A percentile compares a stretch with the other conserved stretches of the same genome.
Evolutionary conservation across 92 coral and sea anemone species (phyloP).

Genomic region (Metridium senile): DNA sequence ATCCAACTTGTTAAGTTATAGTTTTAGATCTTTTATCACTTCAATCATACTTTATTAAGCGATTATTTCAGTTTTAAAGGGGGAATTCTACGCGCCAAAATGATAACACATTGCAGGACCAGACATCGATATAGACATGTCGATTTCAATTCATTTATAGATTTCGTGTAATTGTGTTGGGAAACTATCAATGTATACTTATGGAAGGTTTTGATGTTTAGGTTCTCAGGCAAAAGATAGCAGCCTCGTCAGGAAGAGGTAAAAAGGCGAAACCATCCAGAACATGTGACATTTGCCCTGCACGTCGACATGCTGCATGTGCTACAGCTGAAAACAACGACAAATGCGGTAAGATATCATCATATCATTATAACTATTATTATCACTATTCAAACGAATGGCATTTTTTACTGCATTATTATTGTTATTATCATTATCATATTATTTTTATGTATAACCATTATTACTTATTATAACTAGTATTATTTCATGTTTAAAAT

Average conservation of each 20-base stretch:
- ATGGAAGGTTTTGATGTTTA: background rate
- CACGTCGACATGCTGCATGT: background rate
- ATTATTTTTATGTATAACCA: background rate
- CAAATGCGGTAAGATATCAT: constrained; percentile 3
- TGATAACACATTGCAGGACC: background rate
- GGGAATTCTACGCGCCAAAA: background rate
- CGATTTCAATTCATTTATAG: background rate
- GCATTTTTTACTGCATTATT: background rate
- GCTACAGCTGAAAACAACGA: background rate
- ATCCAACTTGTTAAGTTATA: background rate
- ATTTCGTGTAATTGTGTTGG: background rate
- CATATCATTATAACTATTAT: too few species aligned
- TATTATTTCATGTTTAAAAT: too few species aligned
- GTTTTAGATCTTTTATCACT: background rate
- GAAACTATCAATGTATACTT: background rate
- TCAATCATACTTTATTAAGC: background rate
- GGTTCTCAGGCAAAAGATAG: constrained; percentile 1
- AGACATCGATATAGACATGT: background rate
- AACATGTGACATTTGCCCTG: constrained; percentile 44
- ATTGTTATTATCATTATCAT: background rate
- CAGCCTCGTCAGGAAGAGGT: background rate
- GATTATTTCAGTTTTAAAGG: background rate
- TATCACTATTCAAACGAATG: too few species aligned
- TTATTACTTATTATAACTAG: too few species aligned
- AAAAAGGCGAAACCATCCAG: constrained; percentile 29